Evolutionary conservation across 2,113 vertebrate genomes (phyloP).

Genomic region (Nesogale talazaci): DNA sequence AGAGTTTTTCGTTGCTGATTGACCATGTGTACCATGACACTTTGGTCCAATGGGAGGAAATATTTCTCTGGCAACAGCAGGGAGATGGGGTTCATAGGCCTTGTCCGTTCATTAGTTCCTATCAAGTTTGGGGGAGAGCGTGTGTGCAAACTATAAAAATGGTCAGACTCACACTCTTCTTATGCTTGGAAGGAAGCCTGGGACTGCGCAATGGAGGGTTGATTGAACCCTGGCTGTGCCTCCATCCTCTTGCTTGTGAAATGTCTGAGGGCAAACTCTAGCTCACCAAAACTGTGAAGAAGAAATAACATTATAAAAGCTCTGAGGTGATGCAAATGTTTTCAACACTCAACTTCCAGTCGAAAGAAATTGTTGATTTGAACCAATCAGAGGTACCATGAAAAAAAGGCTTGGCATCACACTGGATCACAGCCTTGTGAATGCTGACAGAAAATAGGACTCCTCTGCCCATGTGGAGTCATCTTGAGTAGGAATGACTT

Average conservation of each 20-base stretch:
- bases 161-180: background rate
- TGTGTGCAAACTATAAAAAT: background rate
- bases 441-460: no score
- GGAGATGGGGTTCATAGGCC: background rate
- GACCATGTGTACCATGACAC: background rate
- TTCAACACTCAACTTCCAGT: background rate
- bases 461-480: background rate
- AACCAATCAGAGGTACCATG: background rate
- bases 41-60: background rate
- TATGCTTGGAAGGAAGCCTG: background rate
- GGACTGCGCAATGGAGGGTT: rapidly evolving
- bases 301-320: background rate
- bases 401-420: background rate
- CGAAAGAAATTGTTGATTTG: background rate
- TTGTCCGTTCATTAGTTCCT: background rate
- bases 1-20: background rate
- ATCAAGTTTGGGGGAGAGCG: background rate
- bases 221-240: background rate
- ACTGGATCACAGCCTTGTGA: background rate
- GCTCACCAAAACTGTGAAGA: background rate
- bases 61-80: background rate
- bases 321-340: background rate
- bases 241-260: background rate
- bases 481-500: background rate
- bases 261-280: background rate